Base-by-base conservation (phyloP, 2,113 vertebrate genomes). In the Lasiurus borealis region DNA sequence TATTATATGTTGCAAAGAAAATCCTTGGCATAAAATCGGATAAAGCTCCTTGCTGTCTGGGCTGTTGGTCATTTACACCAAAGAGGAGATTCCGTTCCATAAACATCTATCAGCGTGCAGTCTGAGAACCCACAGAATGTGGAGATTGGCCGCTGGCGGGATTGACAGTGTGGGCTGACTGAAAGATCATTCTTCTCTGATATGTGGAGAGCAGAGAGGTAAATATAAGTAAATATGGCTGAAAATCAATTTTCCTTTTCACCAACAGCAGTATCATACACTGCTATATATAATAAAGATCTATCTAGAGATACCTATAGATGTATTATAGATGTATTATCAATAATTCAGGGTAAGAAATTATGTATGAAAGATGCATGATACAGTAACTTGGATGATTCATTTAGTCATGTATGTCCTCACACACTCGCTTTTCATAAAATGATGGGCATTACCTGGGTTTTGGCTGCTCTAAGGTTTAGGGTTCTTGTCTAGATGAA, bases 281-380 rank as follows among this genome's bases (percentile, higher is more conserved):
- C 14, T 85, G 4, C 48, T 40, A 19, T 69, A 19, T 68, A 50
- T 40, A 66, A 54, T 82, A 57, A 48, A 44, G 11, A 31, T 36
- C 48, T 29, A 40, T 62, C 59, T 27, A 62, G 25, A 62, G 59
- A 27, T 62, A 62, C 59, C 59, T 62, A 44, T 10, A 82, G 34
- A 62, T 82, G 8, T 68, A 50, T 54, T 57, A 72, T 8, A 81
- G 11, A 5, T n/a, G 7, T 68, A 50, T 64, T 46, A 44, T 71
- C 36, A 91, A 59, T 73, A 84, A 92, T 62, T 90, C 23, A 52
- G 52, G 12, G 6, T 59, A 82, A 88, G 57, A 85, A 76, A 62
- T 89, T 76, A 18, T 66, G 3, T 57, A 21, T 81, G 25, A 82
- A 90, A 89, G 14, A 81, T 59, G 3, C 25, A 40, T 36, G 62